Percentiles rank a stretch among this genome's conserved stretches.
phyloP scores from a whole-genome alignment of 2,888 invertebrate species.

The Drosophila meridionalis region DNA sequence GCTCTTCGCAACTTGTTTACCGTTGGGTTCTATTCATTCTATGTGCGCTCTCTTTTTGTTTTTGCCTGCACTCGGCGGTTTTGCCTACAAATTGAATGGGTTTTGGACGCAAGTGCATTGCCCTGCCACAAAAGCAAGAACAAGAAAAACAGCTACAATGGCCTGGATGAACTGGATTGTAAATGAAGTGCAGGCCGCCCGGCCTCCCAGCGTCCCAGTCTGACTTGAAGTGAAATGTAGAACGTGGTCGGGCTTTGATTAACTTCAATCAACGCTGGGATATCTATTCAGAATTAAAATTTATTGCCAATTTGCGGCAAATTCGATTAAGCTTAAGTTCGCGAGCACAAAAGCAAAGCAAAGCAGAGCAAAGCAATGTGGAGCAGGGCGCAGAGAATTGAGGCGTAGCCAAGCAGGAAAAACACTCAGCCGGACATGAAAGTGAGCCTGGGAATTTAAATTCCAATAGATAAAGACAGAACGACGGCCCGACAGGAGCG shows the following conservation, averaged over 20 bases:
- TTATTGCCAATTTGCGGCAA: constrained; percentile 82
- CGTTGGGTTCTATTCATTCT: constrained; percentile 37
- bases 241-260: constrained; percentile 59
- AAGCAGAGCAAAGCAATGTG: constrained; percentile 3
- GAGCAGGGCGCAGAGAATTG: constrained; percentile 40
- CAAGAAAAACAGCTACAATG: constrained; percentile 34
- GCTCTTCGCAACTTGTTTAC: constrained; percentile 73
- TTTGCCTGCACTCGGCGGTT: constrained; percentile 34
- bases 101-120: constrained; percentile 67
- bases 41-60: constrained; percentile 20
- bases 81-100: constrained; percentile 71
- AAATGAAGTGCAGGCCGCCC: constrained; percentile 36
- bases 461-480: constrained; percentile 79
- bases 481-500: constrained; percentile 40
- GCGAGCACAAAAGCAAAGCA: constrained; percentile 48
- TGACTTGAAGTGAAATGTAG: constrained; percentile 15
- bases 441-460: constrained; percentile 74
- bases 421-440: constrained; percentile 74
- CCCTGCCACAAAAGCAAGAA: constrained; percentile 35
- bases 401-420: constrained; percentile 58
- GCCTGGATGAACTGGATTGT: constrained; percentile 45
- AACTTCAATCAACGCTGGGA: constrained; percentile 68
- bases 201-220: neutral
- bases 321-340: constrained; percentile 80
- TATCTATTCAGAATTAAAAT: constrained; percentile 78